Conservation (phyloP, 35 echinoderm and acorn worm species). For the Diadema setosum region DNA sequence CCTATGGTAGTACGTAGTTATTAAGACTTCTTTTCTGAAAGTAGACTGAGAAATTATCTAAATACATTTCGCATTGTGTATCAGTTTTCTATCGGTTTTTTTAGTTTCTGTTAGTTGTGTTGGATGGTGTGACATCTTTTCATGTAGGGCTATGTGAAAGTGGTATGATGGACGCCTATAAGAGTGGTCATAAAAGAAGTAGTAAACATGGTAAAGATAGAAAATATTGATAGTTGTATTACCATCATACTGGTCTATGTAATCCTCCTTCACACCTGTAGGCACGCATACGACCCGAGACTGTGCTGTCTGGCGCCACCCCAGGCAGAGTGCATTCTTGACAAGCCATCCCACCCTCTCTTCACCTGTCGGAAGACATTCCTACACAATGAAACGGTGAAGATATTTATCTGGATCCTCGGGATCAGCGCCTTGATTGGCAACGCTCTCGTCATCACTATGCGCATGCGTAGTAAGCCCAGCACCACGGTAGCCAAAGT, state of each 20-base stretch:
- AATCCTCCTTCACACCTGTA: background rate
- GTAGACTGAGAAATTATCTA: too few species aligned
- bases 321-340: background rate
- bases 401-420: slow-evolving; percentile 58
- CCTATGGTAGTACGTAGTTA: background rate
- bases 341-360: slow-evolving; percentile 6
- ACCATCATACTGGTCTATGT: background rate
- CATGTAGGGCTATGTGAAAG: background rate
- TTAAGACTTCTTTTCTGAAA: too few species aligned
- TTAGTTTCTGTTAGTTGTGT: background rate
- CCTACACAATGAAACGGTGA: background rate
- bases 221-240: background rate
- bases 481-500: background rate
- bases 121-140: background rate
- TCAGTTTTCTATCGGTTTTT: background rate
- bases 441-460: slow-evolving; percentile 34
- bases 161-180: background rate
- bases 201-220: too few species aligned
- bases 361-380: slow-evolving; percentile 45
- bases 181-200: background rate
- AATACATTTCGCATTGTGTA: too few species aligned
- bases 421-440: slow-evolving; percentile 53
- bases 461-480: slow-evolving; percentile 1
- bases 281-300: slow-evolving; percentile 22
- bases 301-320: slow-evolving; percentile 20